Base-by-base conservation (phyloP, 2,113 vertebrate genomes). In the Ranitomeya variabilis region DNA sequence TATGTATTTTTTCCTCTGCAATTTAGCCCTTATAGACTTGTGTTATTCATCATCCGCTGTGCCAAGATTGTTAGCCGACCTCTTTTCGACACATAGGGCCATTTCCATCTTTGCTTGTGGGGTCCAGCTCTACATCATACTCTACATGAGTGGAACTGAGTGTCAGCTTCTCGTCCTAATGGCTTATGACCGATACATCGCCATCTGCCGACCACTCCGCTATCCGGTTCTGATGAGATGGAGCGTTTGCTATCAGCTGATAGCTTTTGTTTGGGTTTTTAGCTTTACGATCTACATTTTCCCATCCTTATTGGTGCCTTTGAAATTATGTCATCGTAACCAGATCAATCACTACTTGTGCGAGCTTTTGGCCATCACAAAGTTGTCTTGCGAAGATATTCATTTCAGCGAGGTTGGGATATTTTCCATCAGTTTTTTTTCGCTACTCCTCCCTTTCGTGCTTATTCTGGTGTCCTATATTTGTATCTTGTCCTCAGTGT, bases 131-230 rank as follows among this genome's bases (percentile, higher is more conserved):
- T 67, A 52, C 16, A 8, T 67, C 4, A n/a, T 51, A 18, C 60
- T 83, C 1, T 67, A 51, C 18, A 13, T 83, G 19, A 60, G 80
- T 7, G 80, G 60, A 52, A 66, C 86, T 0, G 89, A 90, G 37
- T 90, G 64, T 60, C 79, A 83, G 55, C 87, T 90, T 21, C 80
- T 86, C 54, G 80, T 59, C 6, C 51, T 89, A 2, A 90, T 90
- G 90, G 90, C 90, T 6, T 83, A 85, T 51, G 90, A 90, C 54
- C 55, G 83, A 21, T 90, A 80, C 23, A 11, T 90, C 19, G 89
- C 86, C 83, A 90, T 90, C 76, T 90, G 90, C 54, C 26, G 52
- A 13, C 89, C 89, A 0, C 80, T 90, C 14, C 89, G 79, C 57
- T 88, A 90, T 55, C 21, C 21, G 7, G 45, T 64, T 12, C n/a